Conservation (phyloP, 2,797 vertebrate species). For the Sebastolobus alascanus region DNA sequence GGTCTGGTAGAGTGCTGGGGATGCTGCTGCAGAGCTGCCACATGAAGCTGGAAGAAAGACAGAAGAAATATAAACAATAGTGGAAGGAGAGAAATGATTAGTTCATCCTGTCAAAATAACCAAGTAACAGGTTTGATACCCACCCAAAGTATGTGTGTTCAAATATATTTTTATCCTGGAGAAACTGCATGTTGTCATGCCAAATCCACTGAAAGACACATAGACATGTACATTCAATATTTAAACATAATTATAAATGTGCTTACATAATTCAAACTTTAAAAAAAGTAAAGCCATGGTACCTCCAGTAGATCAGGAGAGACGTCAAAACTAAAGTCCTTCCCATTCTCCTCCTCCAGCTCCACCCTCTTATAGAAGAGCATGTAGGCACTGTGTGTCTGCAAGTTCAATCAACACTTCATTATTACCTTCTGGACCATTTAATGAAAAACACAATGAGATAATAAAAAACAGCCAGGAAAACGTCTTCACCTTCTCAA, state of each 20-base stretch:
- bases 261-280: rapidly evolving
- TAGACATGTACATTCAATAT: background rate
- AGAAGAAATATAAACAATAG: background rate
- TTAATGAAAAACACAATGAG: rapidly evolving
- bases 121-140: slow-evolving; percentile 55
- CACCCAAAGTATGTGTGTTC: slow-evolving; percentile 99
- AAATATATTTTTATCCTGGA: slow-evolving; percentile 99
- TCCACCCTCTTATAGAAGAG: slow-evolving; percentile 98
- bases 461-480: background rate
- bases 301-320: slow-evolving; percentile 93
- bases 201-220: slow-evolving; percentile 94
- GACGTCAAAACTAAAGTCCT: slow-evolving; percentile 96
- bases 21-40: slow-evolving; percentile 99
- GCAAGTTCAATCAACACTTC: background rate
- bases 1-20: slow-evolving; percentile 97
- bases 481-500: slow-evolving; percentile 92
- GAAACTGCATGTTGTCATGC: slow-evolving; percentile 99
- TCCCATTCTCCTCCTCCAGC: slow-evolving; percentile 95
- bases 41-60: slow-evolving; percentile 90
- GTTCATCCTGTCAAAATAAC: background rate
- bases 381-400: slow-evolving; percentile 99
- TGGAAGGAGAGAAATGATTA: rapidly evolving
- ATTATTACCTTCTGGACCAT: background rate
- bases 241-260: background rate
- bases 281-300: rapidly evolving